phyloP scores from a whole-genome alignment of 1,140 invertebrate species.

The Heliconius melpomene region DNA sequence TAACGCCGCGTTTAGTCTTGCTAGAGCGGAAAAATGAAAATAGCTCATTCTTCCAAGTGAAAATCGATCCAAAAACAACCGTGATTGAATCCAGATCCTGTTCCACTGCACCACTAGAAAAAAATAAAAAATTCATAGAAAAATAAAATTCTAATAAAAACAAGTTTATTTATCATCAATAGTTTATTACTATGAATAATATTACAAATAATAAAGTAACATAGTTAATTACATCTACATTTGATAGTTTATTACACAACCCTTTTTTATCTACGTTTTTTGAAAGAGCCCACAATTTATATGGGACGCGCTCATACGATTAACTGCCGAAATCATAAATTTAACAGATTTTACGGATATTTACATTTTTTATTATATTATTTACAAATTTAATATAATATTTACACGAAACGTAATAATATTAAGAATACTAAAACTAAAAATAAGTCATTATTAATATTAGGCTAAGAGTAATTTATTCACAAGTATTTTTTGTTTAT shows the following conservation, averaged over 20 bases:
- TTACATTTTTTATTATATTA: slow-evolving; percentile 22
- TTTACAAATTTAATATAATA: slow-evolving; percentile 17
- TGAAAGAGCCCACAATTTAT: slow-evolving; percentile 26
- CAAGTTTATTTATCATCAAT: slow-evolving; percentile 27
- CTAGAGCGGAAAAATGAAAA: too few relatives aligned
- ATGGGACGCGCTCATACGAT: background rate
- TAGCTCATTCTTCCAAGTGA: too few relatives aligned
- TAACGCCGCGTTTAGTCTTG: too few relatives aligned
- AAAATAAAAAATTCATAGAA: too few relatives aligned
- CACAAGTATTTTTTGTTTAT: slow-evolving; percentile 23
- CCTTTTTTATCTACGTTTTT: slow-evolving; percentile 48
- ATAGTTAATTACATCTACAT: slow-evolving; percentile 68
- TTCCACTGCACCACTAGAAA: background rate
- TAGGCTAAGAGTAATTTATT: slow-evolving; percentile 24
- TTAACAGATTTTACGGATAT: slow-evolving; percentile 27
- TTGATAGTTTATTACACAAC: slow-evolving; percentile 78
- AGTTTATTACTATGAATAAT: slow-evolving; percentile 65
- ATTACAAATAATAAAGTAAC: slow-evolving; percentile 71
- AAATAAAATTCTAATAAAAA: slow-evolving; percentile 7
- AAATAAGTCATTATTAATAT: background rate
- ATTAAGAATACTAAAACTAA: background rate
- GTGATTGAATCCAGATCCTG: too few relatives aligned
- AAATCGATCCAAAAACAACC: too few relatives aligned
- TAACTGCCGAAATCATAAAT: slow-evolving; percentile 26
- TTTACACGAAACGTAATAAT: background rate